phyloP scores from a whole-genome alignment of 2,113 vertebrate genomes.

The Strigops habroptila region DNA sequence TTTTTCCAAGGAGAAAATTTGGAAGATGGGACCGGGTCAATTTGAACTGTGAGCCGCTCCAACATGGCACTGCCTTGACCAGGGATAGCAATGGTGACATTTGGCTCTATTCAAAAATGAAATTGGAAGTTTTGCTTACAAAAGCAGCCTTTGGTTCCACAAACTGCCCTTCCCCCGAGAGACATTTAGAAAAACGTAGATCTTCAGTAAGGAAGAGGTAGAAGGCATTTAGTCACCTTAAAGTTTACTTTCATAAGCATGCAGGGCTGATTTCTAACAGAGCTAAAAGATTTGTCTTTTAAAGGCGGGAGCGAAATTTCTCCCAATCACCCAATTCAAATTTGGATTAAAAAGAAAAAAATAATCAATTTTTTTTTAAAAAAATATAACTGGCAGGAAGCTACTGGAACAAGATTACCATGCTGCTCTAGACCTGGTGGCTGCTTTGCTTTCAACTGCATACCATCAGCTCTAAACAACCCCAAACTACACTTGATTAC shows the following conservation, averaged over 20 bases:
- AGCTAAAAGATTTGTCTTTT: constrained; percentile 68
- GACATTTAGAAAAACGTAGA: constrained; percentile 67
- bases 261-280: constrained; percentile 76
- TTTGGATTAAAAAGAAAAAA: constrained; percentile 63
- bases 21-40: constrained; percentile 58
- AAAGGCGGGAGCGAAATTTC: constrained; percentile 62
- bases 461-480: background rate
- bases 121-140: constrained; percentile 67
- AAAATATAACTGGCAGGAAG: constrained; percentile 53
- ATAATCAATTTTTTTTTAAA: background rate
- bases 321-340: constrained; percentile 70
- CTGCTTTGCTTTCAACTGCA: constrained; percentile 34
- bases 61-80: constrained; percentile 78
- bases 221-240: constrained; percentile 89
- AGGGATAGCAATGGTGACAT: constrained; percentile 79
- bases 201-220: constrained; percentile 96
- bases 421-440: constrained; percentile 49
- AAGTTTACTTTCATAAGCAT: constrained; percentile 82
- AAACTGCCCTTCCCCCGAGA: constrained; percentile 81
- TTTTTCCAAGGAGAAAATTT: constrained; percentile 59
- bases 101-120: constrained; percentile 74
- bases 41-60: constrained; percentile 73
- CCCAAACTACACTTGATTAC: background rate
- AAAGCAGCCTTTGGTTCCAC: constrained; percentile 69
- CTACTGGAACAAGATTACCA: constrained; percentile 75